Percentiles rank a stretch among this genome's conserved stretches.
phyloP scores from a whole-genome alignment of 2,113 vertebrate genomes.

The Dipodomys spectabilis region DNA sequence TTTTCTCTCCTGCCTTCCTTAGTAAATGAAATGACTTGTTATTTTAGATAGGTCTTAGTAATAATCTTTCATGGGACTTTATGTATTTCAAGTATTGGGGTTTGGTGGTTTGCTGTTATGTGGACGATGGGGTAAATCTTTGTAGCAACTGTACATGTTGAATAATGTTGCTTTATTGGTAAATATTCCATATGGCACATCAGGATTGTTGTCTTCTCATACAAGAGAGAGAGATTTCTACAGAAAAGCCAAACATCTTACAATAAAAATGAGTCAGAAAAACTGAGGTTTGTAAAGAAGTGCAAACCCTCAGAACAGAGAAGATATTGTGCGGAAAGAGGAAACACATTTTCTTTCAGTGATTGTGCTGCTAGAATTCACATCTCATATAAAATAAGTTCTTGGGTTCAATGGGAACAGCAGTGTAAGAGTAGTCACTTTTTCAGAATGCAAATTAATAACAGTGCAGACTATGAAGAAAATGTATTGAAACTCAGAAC shows the following conservation, averaged over 20 bases:
- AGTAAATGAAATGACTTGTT: not conserved
- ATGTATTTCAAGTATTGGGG: slow-evolving; percentile 21
- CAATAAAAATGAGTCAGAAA: not conserved
- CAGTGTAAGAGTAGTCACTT: slow-evolving; percentile 49
- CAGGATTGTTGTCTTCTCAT: not conserved
- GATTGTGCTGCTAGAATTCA: slow-evolving; percentile 26
- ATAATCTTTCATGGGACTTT: not conserved
- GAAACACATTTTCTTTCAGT: not conserved
- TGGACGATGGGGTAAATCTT: not conserved
- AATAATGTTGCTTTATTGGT: not conserved
- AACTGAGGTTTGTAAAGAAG: not conserved
- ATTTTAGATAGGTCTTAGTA: not conserved
- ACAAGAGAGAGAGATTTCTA: not conserved
- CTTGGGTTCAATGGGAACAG: slow-evolving; percentile 22
- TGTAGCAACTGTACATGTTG: not conserved
- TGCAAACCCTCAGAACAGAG: not conserved
- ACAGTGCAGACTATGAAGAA: slow-evolving; percentile 28
- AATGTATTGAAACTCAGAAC: slow-evolving; percentile 68
- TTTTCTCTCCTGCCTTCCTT: not conserved
- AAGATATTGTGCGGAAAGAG: not conserved
- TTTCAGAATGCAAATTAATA: slow-evolving; percentile 67
- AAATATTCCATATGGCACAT: not conserved
- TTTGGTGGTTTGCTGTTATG: not conserved
- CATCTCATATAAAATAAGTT: slow-evolving; percentile 48
- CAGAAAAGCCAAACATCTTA: not conserved